Evolutionary conservation across 2,888 invertebrate species (phyloP).

Genomic region (Papilio protenor): DNA sequence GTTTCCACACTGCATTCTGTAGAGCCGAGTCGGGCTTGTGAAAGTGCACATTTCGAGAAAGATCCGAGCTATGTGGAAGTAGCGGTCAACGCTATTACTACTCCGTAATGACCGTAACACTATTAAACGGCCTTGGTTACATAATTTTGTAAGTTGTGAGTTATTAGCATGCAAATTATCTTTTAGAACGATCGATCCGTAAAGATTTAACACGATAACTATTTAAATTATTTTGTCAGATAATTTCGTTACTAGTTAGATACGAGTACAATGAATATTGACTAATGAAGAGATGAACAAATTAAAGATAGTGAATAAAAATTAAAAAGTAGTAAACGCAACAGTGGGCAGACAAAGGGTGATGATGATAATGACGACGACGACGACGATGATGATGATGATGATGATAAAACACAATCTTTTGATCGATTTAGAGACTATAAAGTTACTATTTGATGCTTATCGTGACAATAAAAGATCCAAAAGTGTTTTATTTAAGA

Average conservation of each 20-base stretch:
- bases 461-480: no score
- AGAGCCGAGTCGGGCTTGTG: constrained; percentile 26
- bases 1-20: neutral
- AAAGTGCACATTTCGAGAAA: constrained; percentile 48
- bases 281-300: neutral
- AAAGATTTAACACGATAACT: neutral
- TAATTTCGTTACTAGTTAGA: no score
- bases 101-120: constrained; percentile 26
- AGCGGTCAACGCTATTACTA: constrained; percentile 34
- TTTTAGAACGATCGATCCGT: neutral
- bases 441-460: no score
- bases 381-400: no score
- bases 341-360: no score
- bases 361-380: no score
- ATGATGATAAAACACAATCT: neutral
- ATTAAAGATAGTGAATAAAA: neutral
- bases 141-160: constrained; percentile 3
- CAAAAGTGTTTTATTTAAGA: no score
- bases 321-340: no score
- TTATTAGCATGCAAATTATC: neutral
- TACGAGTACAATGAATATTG: no score
- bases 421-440: neutral
- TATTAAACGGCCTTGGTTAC: constrained; percentile 25
- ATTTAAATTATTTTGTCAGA: neutral
- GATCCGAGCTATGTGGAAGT: constrained; percentile 42